Evolutionary conservation across 2,797 vertebrate species (phyloP), one percentile per base, ranked within the genome.

Genomic region (Alosa sapidissima): DNA sequence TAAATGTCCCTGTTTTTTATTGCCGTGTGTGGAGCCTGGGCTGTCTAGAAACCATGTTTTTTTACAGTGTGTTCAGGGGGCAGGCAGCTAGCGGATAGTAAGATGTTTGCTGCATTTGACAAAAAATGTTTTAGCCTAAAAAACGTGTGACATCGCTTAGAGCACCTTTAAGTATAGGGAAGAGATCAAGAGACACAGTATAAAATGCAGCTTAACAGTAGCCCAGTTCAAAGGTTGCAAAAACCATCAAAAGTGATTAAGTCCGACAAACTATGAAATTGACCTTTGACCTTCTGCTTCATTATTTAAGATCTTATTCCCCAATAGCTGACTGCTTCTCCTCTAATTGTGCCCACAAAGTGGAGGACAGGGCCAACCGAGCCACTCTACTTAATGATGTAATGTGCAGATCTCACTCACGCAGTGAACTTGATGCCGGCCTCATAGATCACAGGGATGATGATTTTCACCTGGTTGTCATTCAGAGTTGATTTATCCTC

Each of bases 361-460:
- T 3, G 19, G 11, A 36, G 10, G 13, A 14, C 7, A 24, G 13
- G 8, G 19, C 52, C 11, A 68, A 16, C 45, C 16, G 1, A 8
- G 81, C 24, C 33, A 19, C 54, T 58, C 54, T 19, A 58, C 49
- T 11, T 49, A 49, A 62, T 62, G 19, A 24, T 7, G 28, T 28
- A 28, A 28, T 28, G 28, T 28, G 0, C 8, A 1, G 60, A 28
- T 65, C 9, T 45, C 72, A 95, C 95, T 95, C 94, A 99, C 98
- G 94, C 96, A 92, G 92, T 92, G 91, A 99, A 98, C 84, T 95
- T 93, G 84, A 99, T 91, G 88, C 95, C 95, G 7, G 94, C 92
- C 93, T 98, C 95, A 21, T 99, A 98, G 91, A 94, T 96, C 82
- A 99, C 95, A 52, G 97, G 96, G 88, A 99, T 96, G 88, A 92